These are phyloP conservation scores for Montipora sp. DNA, from an alignment of 64 coral and sea anemone genomes.

Conservation along the genomic window DNA sequence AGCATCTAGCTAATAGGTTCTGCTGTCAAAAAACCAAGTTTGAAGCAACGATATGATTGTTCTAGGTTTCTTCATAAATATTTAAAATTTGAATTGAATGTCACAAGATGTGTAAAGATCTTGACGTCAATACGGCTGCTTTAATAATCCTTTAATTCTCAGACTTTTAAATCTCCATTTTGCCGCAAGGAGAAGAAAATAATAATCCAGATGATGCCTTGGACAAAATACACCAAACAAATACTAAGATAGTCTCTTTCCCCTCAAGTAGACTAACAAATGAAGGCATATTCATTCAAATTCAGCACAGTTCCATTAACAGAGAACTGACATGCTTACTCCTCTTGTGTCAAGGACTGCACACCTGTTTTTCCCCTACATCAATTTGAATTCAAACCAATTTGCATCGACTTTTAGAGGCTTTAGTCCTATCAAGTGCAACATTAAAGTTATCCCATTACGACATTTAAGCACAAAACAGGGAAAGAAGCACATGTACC, in stretches of 20 bases:
- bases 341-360: neutral
- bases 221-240: no score
- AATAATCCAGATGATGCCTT: no score
- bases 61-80: neutral
- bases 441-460: neutral
- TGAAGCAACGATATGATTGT: neutral
- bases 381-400: no score
- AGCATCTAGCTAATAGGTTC: no score
- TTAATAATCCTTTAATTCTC: neutral
- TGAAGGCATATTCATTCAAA: no score
- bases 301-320: neutral
- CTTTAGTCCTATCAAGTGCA: neutral
- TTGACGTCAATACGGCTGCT: neutral
- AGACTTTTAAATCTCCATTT: neutral
- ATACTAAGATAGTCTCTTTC: no score
- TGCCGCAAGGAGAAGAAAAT: no score
- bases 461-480: neutral
- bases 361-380: neutral
- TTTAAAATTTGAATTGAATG: neutral
- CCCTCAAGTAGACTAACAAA: no score
- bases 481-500: no score
- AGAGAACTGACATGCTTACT: neutral
- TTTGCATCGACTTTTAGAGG: neutral
- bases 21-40: neutral
- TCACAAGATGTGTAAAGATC: neutral